These are phyloP conservation scores for Eristalis intricaria DNA, from an alignment of 2,888 invertebrate genomes.

Conservation along the genomic window DNA sequence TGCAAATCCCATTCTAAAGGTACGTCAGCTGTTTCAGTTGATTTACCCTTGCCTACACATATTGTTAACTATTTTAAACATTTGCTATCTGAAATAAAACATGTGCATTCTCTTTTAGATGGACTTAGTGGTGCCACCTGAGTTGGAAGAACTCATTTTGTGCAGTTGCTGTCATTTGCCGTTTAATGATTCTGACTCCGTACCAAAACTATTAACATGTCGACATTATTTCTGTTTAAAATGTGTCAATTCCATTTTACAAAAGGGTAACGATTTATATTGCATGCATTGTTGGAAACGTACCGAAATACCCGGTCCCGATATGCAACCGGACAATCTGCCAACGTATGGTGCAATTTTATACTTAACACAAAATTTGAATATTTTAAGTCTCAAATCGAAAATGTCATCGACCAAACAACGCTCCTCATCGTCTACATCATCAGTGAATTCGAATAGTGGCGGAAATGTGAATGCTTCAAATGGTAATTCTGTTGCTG, in stretches of 20 bases:
- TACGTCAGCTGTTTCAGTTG: no score
- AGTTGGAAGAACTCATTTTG: slow-evolving; percentile 88
- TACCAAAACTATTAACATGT: slow-evolving; percentile 88
- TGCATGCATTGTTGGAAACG: slow-evolving; percentile 89
- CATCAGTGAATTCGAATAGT: slow-evolving; percentile 69
- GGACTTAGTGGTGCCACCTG: slow-evolving; percentile 85
- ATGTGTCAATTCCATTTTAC: slow-evolving; percentile 86
- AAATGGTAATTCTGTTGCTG: slow-evolving; percentile 43
- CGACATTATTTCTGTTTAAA: slow-evolving; percentile 90
- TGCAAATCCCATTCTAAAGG: no score
- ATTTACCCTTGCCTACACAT: background rate
- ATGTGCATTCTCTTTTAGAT: slow-evolving; percentile 78
- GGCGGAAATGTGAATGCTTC: slow-evolving; percentile 48
- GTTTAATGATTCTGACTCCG: slow-evolving; percentile 88
- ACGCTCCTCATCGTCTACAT: slow-evolving; percentile 68
- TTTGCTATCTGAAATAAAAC: background rate
- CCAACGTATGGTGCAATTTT: slow-evolving; percentile 87
- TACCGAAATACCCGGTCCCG: slow-evolving; percentile 85
- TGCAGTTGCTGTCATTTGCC: slow-evolving; percentile 89
- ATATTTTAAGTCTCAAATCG: slow-evolving; percentile 82
- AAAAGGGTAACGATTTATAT: slow-evolving; percentile 86
- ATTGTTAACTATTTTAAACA: no score
- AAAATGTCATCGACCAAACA: slow-evolving; percentile 77
- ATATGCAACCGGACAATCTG: slow-evolving; percentile 85
- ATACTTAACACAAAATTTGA: slow-evolving; percentile 85